Evolutionary conservation across 53 echinoderm and acorn worm species (phyloP).

Genomic region (Echinometra lucunter): DNA sequence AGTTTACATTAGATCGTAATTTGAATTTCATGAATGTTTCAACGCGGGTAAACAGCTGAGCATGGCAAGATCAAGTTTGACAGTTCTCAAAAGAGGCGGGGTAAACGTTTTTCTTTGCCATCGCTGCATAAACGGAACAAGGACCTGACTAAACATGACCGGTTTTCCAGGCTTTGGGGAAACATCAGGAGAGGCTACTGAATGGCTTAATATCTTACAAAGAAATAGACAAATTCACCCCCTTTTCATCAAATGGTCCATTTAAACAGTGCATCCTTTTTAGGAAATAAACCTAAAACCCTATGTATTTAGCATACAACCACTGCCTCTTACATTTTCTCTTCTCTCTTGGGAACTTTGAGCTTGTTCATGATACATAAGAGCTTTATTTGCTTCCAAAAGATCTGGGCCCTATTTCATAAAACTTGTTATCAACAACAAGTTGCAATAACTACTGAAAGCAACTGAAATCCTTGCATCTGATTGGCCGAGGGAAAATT

Average conservation of each 20-base stretch:
- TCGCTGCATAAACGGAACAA: constrained; percentile 48
- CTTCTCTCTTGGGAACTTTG: background rate
- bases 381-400: background rate
- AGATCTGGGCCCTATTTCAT: no score
- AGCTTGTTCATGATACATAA: background rate
- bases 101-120: constrained; percentile 37
- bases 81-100: no score
- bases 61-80: constrained; percentile 36
- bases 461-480: no score
- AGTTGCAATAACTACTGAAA: no score
- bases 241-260: constrained; percentile 6
- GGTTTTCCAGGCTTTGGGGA: background rate
- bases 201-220: background rate
- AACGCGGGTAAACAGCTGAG: constrained; percentile 51
- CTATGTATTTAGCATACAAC: constrained; percentile 8
- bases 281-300: background rate
- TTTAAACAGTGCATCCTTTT: background rate
- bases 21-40: constrained; percentile 69
- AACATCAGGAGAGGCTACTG: background rate
- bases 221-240: constrained; percentile 27
- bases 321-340: background rate
- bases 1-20: constrained; percentile 44
- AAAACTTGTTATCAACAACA: no score
- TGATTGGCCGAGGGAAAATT: no score
- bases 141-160: constrained; percentile 37